These are phyloP conservation scores for Scaptomyza caliginosa DNA, from an alignment of 2,888 invertebrate species.

Conservation along the genomic window DNA sequence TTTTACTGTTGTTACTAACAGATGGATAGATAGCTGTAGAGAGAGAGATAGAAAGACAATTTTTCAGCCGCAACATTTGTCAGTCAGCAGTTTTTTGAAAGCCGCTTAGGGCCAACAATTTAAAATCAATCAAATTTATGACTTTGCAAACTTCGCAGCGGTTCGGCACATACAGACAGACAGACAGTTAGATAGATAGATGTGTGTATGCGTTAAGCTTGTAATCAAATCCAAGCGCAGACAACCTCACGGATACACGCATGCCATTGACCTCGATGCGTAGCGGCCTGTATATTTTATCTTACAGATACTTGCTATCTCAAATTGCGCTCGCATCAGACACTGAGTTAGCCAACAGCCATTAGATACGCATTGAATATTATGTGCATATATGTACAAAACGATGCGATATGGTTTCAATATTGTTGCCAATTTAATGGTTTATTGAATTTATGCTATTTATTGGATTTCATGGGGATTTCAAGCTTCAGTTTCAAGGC, in stretches of 20 bases:
- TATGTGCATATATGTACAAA: constrained; percentile 4
- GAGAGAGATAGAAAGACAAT: constrained; percentile 29
- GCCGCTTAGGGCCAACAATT: constrained; percentile 71
- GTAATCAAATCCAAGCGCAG: constrained; percentile 50
- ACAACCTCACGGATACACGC: constrained; percentile 40
- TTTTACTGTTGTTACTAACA: constrained; percentile 4
- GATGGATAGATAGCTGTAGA: too few species aligned
- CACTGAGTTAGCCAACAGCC: constrained; percentile 24
- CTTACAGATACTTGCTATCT: constrained; percentile 36
- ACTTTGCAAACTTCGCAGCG: constrained; percentile 71
- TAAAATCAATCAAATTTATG: constrained; percentile 78
- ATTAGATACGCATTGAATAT: constrained; percentile 47
- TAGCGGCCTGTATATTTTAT: constrained; percentile 45
- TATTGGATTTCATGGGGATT: not conserved
- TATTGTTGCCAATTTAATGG: constrained; percentile 29
- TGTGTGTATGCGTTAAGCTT: constrained; percentile 32
- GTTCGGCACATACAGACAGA: constrained; percentile 11
- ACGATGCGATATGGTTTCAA: constrained; percentile 9
- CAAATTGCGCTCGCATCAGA: constrained; percentile 11
- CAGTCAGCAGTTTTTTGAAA: constrained; percentile 58
- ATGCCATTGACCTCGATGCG: constrained; percentile 76
- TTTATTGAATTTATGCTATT: constrained; percentile 19
- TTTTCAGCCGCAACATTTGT: constrained; percentile 29
- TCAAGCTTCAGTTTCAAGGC: constrained; percentile 23
- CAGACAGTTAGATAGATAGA: not conserved